Evolutionary conservation across 1,140 invertebrate genomes (phyloP).

Genomic region (Lithobius niger): DNA sequence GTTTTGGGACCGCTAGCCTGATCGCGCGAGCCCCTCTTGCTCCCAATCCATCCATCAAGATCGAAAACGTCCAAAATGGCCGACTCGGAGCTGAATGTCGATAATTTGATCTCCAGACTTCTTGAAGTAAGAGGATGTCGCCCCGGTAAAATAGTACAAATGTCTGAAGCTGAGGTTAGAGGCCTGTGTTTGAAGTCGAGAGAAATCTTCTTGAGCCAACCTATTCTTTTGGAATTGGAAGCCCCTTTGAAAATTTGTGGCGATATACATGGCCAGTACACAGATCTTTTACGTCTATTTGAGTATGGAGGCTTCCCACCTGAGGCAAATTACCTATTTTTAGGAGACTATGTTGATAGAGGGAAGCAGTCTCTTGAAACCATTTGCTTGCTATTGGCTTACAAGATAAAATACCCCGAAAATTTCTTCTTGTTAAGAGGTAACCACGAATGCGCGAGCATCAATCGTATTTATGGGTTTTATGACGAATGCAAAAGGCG

Average conservation of each 20-base stretch:
- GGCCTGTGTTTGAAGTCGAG: constrained; percentile 47
- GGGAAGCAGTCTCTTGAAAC: constrained; percentile 80
- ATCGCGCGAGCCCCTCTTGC: no score
- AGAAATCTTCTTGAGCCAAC: constrained; percentile 55
- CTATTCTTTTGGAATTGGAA: constrained; percentile 52
- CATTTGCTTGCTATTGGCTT: constrained; percentile 81
- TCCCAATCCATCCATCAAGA: no score
- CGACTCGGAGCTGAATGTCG: constrained; percentile 87
- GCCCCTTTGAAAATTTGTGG: constrained; percentile 56
- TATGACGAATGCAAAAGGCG: constrained; percentile 41
- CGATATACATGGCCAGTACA: constrained; percentile 99
- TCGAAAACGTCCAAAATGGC: no score
- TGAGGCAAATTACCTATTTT: constrained; percentile 98
- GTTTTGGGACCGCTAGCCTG: no score
- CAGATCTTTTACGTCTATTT: constrained; percentile 92
- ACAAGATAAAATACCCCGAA: constrained; percentile 95
- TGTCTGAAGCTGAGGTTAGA: constrained; percentile 53
- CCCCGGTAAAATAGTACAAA: constrained; percentile 57
- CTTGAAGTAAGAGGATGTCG: constrained; percentile 63
- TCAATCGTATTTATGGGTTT: constrained; percentile 45
- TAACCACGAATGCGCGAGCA: constrained; percentile 72
- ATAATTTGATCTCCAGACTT: constrained; percentile 84
- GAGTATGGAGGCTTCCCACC: constrained; percentile 99
- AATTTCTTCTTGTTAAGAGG: constrained; percentile 79
- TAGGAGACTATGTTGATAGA: constrained; percentile 86